phyloP scores from a whole-genome alignment of 1,140 invertebrate genomes.

The Sitophilus oryzae region DNA sequence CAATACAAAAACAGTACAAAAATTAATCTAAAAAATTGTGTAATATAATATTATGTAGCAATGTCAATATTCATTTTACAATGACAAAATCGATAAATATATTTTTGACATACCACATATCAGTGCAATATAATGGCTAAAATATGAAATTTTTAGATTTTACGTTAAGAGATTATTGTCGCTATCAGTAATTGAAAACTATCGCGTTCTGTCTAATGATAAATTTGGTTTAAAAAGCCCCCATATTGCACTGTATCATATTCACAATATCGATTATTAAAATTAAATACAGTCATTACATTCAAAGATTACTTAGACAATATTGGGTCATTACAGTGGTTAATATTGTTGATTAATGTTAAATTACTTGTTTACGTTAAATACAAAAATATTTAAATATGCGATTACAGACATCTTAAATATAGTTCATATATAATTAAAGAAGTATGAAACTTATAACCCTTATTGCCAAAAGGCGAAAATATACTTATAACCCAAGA shows the following conservation, averaged over 20 bases:
- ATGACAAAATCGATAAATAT: conserved; percentile 6
- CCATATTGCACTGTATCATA: not conserved
- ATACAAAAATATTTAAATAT: conserved; percentile 26
- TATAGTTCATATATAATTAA: conserved; percentile 4
- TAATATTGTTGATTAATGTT: conserved; percentile 11
- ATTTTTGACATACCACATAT: no score
- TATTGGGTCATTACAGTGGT: conserved; percentile 10
- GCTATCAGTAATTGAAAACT: no score
- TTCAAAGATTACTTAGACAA: not conserved
- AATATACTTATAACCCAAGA: not conserved
- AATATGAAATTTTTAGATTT: no score
- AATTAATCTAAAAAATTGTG: not conserved
- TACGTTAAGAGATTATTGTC: no score
- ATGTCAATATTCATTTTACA: not conserved
- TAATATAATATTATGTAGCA: no score
- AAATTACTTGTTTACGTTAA: conserved; percentile 14
- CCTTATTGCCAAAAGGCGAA: not conserved
- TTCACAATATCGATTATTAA: not conserved
- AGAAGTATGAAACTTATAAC: not conserved
- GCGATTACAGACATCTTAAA: conserved; percentile 23
- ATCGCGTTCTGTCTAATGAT: no score
- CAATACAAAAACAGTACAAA: not conserved
- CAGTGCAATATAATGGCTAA: no score
- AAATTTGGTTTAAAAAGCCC: no score
- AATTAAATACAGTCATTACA: not conserved